These are phyloP conservation scores for Strongylocentrotus purpuratus DNA, from an alignment of 35 echinoderm and acorn worm genomes.

Conservation along the genomic window DNA sequence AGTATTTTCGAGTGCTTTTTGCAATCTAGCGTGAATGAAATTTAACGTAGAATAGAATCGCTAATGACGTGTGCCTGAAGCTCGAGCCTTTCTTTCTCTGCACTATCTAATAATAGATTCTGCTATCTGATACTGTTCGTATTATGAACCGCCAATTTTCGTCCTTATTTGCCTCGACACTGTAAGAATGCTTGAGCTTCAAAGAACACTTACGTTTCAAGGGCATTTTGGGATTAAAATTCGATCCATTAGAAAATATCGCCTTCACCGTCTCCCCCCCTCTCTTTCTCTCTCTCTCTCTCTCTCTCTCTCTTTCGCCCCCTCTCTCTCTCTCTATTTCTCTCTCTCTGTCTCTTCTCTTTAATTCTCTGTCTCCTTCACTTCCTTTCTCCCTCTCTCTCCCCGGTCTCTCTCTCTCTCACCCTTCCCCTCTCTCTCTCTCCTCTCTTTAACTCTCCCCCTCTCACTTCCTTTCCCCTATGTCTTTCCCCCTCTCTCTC, in stretches of 20 bases:
- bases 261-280: background rate
- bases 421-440: too few relatives aligned
- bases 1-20: background rate
- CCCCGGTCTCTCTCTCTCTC: background rate
- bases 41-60: too few relatives aligned
- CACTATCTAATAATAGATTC: background rate
- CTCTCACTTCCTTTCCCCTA: background rate
- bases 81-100: background rate
- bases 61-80: background rate
- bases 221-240: background rate
- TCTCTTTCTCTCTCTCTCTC: background rate
- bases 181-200: background rate
- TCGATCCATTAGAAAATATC: conserved; percentile 1
- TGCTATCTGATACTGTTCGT: background rate
- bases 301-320: background rate
- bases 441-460: background rate
- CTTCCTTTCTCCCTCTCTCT: background rate
- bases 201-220: conserved; percentile 8
- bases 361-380: background rate
- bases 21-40: background rate
- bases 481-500: too few relatives aligned
- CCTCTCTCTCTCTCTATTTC: background rate
- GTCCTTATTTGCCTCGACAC: background rate
- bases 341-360: background rate
- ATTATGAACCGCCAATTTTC: background rate